Evolutionary conservation across 2,797 vertebrate genomes (phyloP), one percentile per base, ranked within the genome.

Genomic region (Falco peregrinus): DNA sequence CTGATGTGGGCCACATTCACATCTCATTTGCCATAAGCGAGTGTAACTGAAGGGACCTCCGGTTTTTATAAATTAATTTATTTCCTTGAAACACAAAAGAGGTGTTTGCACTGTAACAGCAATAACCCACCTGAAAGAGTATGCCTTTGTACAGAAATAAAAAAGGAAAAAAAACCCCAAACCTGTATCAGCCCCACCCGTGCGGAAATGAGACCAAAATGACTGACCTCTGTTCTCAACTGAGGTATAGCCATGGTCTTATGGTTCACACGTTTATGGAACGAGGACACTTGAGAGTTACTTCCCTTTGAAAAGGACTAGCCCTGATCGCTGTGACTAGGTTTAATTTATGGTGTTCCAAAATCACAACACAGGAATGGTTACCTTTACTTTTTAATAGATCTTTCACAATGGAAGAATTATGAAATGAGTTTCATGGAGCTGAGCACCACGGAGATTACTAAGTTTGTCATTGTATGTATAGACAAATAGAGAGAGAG

Each of bases 281-380:
- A 79, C 86, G 70, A 95, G 50, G 18, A 89, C 45, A 60, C 37
- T 94, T 94, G 83, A 90, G 69, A 92, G 65, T 75, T 71, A 91
- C 51, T 95, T 70, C 79, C 41, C 63, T 96, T 95, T 65, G 60
- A 96, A 96, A 97, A 96, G 89, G 84, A 93, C 91, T 84, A 48
- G 65, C 88, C 79, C 71, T 85, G 61, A 87, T 97, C 61, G 96
- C 82, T 91, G n/a, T 74, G 69, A 71, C 37, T 43, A 48, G 70
- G 33, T 61, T 78, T 76, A 37, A 84, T 64, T 87, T 92, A 61
- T 60, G 65, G 54, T 83, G 35, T 35, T 63, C 35, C 89, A 84
- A 92, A 90, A 96, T 84, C 74, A 93, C 82, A 94, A 74, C 48
- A 87, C 45, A 18, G 3, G 69, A 96, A 94, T 17, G 18, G 20